phyloP scores from a whole-genome alignment of 2,113 vertebrate genomes.

The Xiphophorus maculatus region DNA sequence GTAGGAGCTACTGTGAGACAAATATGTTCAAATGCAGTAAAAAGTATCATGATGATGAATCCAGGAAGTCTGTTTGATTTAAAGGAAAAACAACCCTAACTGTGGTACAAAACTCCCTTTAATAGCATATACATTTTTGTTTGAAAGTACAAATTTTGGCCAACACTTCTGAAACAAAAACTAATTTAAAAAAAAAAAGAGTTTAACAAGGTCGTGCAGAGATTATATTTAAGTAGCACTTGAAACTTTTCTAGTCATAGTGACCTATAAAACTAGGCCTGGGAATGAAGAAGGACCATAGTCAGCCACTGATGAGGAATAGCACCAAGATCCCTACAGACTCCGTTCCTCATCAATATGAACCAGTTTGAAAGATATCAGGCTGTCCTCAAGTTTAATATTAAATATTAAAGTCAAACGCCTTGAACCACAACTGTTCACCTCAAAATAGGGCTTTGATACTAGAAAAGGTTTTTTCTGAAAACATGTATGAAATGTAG shows the following conservation, averaged over 20 bases:
- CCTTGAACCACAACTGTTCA: neutral
- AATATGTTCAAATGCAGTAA: conserved; percentile 68
- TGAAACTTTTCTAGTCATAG: conserved; percentile 32
- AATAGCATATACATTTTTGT: conserved; percentile 61
- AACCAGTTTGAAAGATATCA: conserved; percentile 7
- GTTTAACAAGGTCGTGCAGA: conserved; percentile 20
- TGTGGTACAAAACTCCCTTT: conserved; percentile 69
- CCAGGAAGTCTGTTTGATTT: neutral
- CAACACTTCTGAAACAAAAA: conserved; percentile 37
- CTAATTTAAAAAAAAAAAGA: conserved; percentile 34
- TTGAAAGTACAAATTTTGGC: conserved; percentile 65
- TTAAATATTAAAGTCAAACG: neutral
- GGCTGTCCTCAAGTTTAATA: conserved; percentile 3
- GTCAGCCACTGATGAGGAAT: conserved; percentile 37
- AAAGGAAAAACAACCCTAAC: neutral
- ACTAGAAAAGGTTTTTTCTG: neutral
- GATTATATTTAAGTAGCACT: conserved; percentile 33
- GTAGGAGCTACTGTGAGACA: conserved; percentile 11
- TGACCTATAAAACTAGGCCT: conserved; percentile 81
- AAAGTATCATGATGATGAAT: conserved; percentile 32
- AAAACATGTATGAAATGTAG: neutral
- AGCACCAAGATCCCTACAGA: conserved; percentile 34
- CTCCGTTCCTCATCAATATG: conserved; percentile 1
- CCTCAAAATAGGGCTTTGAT: neutral
- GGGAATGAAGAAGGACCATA: conserved; percentile 19